These are phyloP conservation scores for Odontocerum albicorne DNA, from an alignment of 2,888 invertebrate species.

Conservation along the genomic window DNA sequence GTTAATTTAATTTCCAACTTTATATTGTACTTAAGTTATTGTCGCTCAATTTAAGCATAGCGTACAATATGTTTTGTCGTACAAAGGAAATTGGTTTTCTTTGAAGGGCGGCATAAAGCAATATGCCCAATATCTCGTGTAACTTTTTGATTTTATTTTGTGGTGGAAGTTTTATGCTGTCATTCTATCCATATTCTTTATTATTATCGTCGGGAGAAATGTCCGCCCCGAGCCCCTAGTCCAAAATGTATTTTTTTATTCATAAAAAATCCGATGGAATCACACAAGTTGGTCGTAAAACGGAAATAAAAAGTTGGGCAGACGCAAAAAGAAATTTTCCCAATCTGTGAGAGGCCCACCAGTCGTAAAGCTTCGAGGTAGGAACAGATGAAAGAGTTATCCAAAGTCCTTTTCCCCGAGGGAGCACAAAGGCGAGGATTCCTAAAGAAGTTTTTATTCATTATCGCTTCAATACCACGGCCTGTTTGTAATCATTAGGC, in stretches of 20 bases:
- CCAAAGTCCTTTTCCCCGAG: slow-evolving; percentile 8
- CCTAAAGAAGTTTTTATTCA: slow-evolving; percentile 18
- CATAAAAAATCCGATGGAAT: slow-evolving; percentile 24
- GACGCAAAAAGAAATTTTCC: slow-evolving; percentile 22
- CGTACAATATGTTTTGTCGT: not conserved
- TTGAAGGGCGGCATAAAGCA: no score
- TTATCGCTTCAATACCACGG: slow-evolving; percentile 11
- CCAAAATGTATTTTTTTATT: slow-evolving; percentile 23
- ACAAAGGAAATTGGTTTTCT: no score
- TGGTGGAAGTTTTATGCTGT: slow-evolving; percentile 20
- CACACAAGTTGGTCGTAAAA: slow-evolving; percentile 34
- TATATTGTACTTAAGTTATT: no score
- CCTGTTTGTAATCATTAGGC: not conserved
- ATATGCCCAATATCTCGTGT: slow-evolving; percentile 7
- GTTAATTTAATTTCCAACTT: no score
- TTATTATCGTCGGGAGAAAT: slow-evolving; percentile 20
- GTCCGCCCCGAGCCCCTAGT: slow-evolving; percentile 9
- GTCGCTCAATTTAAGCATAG: no score
- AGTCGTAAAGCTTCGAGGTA: slow-evolving; percentile 21
- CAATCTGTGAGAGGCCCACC: slow-evolving; percentile 21
- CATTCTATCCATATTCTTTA: slow-evolving; percentile 26
- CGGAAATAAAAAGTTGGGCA: slow-evolving; percentile 32
- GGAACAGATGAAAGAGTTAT: slow-evolving; percentile 26
- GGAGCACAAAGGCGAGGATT: slow-evolving; percentile 2
- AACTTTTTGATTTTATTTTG: slow-evolving; percentile 22